Evolutionary conservation across 2,888 invertebrate species (phyloP), one percentile per base, ranked within the genome.

Genomic region (Mythimna lalbum): DNA sequence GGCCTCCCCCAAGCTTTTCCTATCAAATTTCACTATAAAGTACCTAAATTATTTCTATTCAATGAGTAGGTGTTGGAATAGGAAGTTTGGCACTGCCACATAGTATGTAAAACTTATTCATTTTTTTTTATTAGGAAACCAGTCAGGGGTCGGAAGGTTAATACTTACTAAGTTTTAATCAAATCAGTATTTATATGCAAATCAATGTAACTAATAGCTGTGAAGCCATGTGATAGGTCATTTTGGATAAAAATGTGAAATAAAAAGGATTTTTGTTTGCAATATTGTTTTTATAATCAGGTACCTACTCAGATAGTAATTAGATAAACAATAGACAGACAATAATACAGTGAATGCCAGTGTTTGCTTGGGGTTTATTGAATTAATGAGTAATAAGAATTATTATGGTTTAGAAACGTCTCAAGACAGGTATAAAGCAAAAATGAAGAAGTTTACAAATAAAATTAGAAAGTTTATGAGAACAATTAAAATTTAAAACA

Each of bases 21-120:
- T 43, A 43, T 43, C 43, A 43, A 17, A 43, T 43, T 43, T 43
- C 43, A 39, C 14, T 14, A 14, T 4, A 17, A 4, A 43, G 47
- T n/a, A n/a, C n/a, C n/a, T 52, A 52, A 2, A n/a, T 56, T 36
- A 36, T n/a, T 36, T 36, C 0, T 56, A n/a, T n/a, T n/a, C 27
- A 2, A 36, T 21, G 21, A 36, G 6, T 21, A 21, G 14, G 14
- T 55, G 27, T 14, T 36, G 14, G 39, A 49, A 53, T 39, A 59
- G 21, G 14, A n/a, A 49, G 23, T 53, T 12, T 10, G 10, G 9
- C 5, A 53, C 9, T 52, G 31, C 4, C 19, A 17, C 60, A 1
- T 33, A 33, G 14, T 63, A 74, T 75, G 39, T 60, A 50, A 74
- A 69, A 36, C 3, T 12, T 62, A 60, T 67, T 56, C 14, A 53